A percentile compares a stretch with the other conserved stretches of the same genome.
Evolutionary conservation across 2,113 vertebrate genomes (phyloP).

Genomic region (Atlantisia rogersi): DNA sequence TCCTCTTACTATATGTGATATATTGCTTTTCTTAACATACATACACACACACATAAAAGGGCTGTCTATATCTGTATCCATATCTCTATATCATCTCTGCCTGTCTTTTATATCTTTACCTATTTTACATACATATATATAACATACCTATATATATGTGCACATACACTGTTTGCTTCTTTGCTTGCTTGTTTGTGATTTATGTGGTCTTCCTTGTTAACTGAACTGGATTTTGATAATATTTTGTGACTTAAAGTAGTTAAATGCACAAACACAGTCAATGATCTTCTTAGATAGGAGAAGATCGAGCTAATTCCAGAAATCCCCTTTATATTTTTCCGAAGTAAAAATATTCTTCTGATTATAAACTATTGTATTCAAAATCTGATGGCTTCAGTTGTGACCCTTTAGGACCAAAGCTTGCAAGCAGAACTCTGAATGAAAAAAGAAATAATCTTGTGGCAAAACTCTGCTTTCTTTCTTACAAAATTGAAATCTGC

Average conservation of each 20-base stretch:
- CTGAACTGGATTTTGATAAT: background rate
- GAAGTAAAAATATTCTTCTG: background rate
- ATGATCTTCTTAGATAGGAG: background rate
- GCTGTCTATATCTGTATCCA: background rate
- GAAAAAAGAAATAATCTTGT: background rate
- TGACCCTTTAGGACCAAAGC: background rate
- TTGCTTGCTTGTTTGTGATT: background rate
- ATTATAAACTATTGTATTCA: background rate
- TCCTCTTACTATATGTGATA: background rate
- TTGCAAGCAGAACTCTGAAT: background rate
- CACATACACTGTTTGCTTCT: background rate
- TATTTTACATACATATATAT: background rate
- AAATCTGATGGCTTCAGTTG: background rate
- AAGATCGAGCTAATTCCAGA: background rate
- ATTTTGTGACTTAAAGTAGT: background rate
- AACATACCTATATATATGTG: no score
- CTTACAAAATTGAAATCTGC: background rate
- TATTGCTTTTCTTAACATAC: background rate
- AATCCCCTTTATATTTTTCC: background rate
- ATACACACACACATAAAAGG: background rate
- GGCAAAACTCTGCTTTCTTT: background rate
- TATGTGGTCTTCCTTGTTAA: background rate
- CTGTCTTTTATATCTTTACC: background rate
- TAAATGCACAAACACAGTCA: background rate
- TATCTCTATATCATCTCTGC: background rate